Conservation (phyloP, 2,888 invertebrate genomes). For the Panopea generosa region DNA sequence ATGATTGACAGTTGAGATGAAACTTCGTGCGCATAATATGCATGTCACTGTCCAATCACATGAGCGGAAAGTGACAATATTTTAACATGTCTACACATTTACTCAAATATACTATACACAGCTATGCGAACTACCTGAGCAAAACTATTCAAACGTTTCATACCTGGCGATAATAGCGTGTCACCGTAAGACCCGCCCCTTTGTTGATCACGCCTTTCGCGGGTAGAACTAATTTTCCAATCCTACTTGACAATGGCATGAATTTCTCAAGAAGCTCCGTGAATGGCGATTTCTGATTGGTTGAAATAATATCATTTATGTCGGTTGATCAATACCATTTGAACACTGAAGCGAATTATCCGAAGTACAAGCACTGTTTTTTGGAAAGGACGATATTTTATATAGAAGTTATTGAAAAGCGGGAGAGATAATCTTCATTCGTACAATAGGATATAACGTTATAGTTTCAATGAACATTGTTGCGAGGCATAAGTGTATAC, state of each 20-base stretch:
- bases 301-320: slow-evolving; percentile 71
- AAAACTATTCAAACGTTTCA: slow-evolving; percentile 17
- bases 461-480: slow-evolving; percentile 60
- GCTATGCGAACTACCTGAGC: slow-evolving; percentile 12
- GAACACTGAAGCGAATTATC: slow-evolving; percentile 78
- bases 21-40: slow-evolving; percentile 27
- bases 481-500: slow-evolving; percentile 23
- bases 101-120: not conserved
- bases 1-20: slow-evolving; percentile 14
- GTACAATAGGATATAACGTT: slow-evolving; percentile 59
- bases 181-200: slow-evolving; percentile 66
- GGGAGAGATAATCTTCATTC: slow-evolving; percentile 58
- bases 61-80: slow-evolving; percentile 44
- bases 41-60: slow-evolving; percentile 48
- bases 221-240: slow-evolving; percentile 56
- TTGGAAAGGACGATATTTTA: slow-evolving; percentile 69
- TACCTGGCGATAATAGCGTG: slow-evolving; percentile 36
- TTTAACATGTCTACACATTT: slow-evolving; percentile 36
- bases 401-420: slow-evolving; percentile 63
- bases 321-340: slow-evolving; percentile 73
- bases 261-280: slow-evolving; percentile 52
- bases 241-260: slow-evolving; percentile 51
- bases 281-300: slow-evolving; percentile 73
- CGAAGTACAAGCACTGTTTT: slow-evolving; percentile 76
- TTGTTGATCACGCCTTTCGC: slow-evolving; percentile 59